phyloP scores from a whole-genome alignment of 2,797 vertebrate genomes.

The Falco concolor region DNA sequence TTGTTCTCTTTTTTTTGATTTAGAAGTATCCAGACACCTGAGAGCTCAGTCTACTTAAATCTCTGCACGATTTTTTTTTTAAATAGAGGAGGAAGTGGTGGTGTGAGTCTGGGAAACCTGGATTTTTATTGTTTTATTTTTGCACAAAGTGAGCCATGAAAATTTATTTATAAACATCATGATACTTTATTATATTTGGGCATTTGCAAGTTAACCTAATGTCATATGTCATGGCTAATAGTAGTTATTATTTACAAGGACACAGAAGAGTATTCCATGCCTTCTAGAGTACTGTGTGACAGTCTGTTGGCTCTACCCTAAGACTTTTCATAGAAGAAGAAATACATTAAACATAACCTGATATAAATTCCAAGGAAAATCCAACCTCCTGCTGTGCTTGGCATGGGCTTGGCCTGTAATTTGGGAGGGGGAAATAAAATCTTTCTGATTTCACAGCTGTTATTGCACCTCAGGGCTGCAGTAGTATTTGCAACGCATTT shows the following conservation, averaged over 20 bases:
- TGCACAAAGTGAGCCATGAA: not conserved
- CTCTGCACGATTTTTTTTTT: not conserved
- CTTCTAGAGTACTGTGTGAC: not conserved
- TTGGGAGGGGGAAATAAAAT: constrained; percentile 30
- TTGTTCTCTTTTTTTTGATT: not conserved
- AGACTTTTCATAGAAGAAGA: not conserved
- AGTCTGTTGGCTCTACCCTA: not conserved
- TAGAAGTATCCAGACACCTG: not conserved
- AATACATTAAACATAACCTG: constrained; percentile 49
- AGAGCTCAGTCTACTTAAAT: not conserved
- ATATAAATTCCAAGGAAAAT: constrained; percentile 52
- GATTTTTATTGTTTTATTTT: not conserved
- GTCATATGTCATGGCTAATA: not conserved
- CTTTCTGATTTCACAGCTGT: constrained; percentile 57
- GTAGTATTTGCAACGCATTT: constrained; percentile 36
- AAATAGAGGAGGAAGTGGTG: not conserved
- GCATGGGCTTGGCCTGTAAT: constrained; percentile 33
- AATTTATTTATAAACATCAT: not conserved
- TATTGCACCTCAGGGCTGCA: constrained; percentile 57
- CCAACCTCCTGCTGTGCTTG: constrained; percentile 39
- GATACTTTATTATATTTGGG: not conserved
- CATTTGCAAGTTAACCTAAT: not conserved
- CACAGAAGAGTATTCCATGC: not conserved
- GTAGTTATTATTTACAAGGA: not conserved
- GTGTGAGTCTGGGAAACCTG: not conserved